These are phyloP conservation scores for Apistogramma diplotaenia DNA, from an alignment of 2,113 vertebrate species.

Conservation along the genomic window DNA sequence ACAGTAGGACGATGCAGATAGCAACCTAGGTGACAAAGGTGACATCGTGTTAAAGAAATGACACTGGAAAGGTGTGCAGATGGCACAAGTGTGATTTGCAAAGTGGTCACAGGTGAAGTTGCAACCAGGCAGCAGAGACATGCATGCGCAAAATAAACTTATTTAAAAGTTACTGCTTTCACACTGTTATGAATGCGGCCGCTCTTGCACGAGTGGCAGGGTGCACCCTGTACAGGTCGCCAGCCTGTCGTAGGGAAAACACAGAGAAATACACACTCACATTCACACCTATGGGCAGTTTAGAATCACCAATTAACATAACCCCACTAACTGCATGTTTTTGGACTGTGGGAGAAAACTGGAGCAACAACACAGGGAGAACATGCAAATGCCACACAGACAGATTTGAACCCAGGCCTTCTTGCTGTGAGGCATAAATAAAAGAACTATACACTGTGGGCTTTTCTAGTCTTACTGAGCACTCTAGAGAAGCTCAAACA, in stretches of 20 bases:
- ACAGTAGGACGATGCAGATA: conserved; percentile 60
- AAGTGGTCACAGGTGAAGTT: conserved; percentile 5
- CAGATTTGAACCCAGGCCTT: no score
- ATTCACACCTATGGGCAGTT: no score
- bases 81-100: conserved; percentile 25
- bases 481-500: not conserved
- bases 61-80: conserved; percentile 1
- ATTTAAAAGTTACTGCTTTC: not conserved
- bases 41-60: conserved; percentile 19
- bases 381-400: no score
- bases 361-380: no score
- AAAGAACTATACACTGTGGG: fast-evolving
- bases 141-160: not conserved
- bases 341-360: no score
- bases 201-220: no score
- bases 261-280: no score
- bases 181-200: not conserved
- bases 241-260: no score
- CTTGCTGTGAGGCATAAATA: no score
- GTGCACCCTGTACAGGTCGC: no score
- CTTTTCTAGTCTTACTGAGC: not conserved
- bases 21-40: conserved; percentile 44
- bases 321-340: no score
- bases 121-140: not conserved
- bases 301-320: no score